Conservation (phyloP, 2,888 invertebrate genomes). For the Teleiodes luculella region DNA sequence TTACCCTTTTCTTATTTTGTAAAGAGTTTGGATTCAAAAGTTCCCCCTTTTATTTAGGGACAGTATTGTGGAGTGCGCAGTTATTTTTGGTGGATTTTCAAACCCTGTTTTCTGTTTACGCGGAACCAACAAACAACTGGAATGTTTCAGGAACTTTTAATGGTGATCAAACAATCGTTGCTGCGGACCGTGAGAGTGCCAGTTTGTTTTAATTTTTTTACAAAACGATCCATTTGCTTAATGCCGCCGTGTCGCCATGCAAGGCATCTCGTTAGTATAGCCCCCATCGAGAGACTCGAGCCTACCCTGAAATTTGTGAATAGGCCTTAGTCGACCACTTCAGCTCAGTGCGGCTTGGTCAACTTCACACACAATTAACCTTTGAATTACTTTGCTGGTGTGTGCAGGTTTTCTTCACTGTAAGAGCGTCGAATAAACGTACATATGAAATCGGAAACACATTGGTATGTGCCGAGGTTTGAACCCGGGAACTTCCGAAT, state of each 20-base stretch:
- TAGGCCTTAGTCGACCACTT: no score
- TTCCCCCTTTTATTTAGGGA: constrained; percentile 1
- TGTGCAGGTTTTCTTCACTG: no score
- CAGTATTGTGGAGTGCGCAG: not conserved
- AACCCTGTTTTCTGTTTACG: constrained; percentile 27
- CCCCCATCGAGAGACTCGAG: no score
- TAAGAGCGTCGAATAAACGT: no score
- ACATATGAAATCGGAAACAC: no score
- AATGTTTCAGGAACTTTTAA: constrained; percentile 69
- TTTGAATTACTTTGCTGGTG: no score
- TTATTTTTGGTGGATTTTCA: constrained; percentile 27
- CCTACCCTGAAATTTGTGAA: no score
- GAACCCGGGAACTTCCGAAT: no score
- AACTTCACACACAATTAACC: no score
- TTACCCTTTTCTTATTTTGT: not conserved
- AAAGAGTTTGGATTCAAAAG: not conserved
- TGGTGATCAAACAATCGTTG: constrained; percentile 68
- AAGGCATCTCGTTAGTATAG: no score
- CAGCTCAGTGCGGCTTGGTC: no score
- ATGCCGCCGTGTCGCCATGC: constrained; percentile 28
- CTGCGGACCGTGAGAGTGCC: constrained; percentile 36
- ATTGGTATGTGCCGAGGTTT: no score
- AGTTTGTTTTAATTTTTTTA: constrained; percentile 34
- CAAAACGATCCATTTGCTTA: constrained; percentile 47
- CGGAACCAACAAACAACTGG: constrained; percentile 45